Evolutionary conservation across 2,113 vertebrate genomes (phyloP).

Genomic region (Atractosteus spatula): DNA sequence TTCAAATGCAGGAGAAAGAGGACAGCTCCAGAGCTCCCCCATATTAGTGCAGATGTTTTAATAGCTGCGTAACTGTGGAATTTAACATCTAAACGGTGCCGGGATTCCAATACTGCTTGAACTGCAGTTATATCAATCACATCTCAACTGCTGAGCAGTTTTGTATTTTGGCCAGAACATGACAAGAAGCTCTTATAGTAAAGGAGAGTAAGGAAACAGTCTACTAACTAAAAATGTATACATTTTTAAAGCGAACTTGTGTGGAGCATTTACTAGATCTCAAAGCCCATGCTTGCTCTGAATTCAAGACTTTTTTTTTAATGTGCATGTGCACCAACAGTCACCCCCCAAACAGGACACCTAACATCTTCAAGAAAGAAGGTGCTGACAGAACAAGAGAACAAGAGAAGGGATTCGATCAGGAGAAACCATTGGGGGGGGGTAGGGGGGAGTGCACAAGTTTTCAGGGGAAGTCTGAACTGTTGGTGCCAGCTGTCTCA

Average conservation of each 20-base stretch:
- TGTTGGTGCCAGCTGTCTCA: conserved; percentile 8
- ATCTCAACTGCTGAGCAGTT: too few species aligned
- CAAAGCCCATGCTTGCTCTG: conserved; percentile 3
- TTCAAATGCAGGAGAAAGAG: too few species aligned
- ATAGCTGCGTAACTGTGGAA: too few species aligned
- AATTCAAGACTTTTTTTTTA: background rate
- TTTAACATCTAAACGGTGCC: too few species aligned
- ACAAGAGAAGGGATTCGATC: background rate
- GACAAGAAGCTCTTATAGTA: background rate
- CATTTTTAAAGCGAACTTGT: background rate
- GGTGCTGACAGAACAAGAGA: background rate
- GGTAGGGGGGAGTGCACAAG: background rate
- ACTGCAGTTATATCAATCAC: too few species aligned
- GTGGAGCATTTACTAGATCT: background rate
- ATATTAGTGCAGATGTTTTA: too few species aligned
- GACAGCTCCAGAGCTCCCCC: too few species aligned
- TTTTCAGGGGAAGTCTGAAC: background rate
- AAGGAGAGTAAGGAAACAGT: background rate
- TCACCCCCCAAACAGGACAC: background rate
- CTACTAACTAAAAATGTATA: background rate
- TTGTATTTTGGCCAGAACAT: too few species aligned
- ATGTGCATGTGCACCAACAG: background rate
- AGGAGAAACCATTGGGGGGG: background rate
- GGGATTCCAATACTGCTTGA: too few species aligned
- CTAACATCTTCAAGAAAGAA: background rate